These are phyloP conservation scores for Eonycteris spelaea DNA, from an alignment of 2,113 vertebrate genomes.

Conservation along the genomic window DNA sequence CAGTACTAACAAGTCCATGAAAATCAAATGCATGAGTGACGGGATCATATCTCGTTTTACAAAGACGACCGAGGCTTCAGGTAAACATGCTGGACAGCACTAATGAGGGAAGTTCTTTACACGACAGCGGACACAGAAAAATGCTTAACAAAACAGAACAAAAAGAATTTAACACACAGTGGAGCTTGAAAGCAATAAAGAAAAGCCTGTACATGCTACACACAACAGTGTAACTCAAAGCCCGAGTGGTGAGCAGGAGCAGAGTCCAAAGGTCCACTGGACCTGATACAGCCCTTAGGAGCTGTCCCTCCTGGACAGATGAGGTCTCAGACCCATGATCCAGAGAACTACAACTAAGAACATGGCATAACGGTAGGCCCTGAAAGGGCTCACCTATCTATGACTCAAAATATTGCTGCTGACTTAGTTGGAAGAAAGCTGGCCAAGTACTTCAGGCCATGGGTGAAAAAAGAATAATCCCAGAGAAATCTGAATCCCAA, in stretches of 20 bases:
- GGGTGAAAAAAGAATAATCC: neutral
- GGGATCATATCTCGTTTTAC: neutral
- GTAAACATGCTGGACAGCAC: neutral
- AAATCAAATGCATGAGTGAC: neutral
- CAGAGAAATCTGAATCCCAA: neutral
- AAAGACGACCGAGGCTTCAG: neutral
- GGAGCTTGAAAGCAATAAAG: neutral
- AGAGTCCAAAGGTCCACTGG: neutral
- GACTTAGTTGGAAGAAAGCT: neutral
- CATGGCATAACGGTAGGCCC: neutral
- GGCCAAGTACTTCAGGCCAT: neutral
- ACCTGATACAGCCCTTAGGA: neutral
- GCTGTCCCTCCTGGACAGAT: neutral
- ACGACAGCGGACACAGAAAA: neutral
- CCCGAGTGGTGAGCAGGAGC: neutral
- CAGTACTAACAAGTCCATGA: neutral
- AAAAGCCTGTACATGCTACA: neutral
- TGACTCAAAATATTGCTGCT: neutral
- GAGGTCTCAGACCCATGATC: neutral
- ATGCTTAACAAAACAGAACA: neutral
- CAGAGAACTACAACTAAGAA: neutral
- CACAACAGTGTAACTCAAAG: neutral
- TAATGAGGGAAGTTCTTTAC: neutral
- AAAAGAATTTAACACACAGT: neutral
- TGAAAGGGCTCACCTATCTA: neutral